Evolutionary conservation across 1,140 invertebrate genomes (phyloP).

Genomic region (Aphelinus certus): DNA sequence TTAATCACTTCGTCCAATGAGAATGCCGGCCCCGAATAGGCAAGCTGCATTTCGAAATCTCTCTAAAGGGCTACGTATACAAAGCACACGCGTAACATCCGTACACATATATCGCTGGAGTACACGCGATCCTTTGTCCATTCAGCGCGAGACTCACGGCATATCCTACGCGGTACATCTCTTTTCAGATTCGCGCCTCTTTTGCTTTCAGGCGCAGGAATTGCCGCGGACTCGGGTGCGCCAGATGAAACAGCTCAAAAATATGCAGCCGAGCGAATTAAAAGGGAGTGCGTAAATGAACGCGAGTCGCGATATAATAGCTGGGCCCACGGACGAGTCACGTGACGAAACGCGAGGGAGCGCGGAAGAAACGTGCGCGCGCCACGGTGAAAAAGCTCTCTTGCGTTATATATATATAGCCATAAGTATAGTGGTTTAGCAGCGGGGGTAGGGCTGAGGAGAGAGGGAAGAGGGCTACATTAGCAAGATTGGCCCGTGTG

Average conservation of each 20-base stretch:
- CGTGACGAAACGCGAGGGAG: slow-evolving; percentile 17
- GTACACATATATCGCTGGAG: not conserved
- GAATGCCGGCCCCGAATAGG: no score
- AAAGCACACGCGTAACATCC: not conserved
- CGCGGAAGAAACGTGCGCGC: not conserved
- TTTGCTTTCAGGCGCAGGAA: slow-evolving; percentile 26
- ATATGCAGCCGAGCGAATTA: not conserved
- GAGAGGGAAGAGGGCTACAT: slow-evolving; percentile 55
- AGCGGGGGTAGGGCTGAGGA: slow-evolving; percentile 47
- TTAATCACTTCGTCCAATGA: no score
- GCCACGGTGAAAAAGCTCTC: not conserved
- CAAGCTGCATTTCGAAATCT: no score
- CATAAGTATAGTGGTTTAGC: slow-evolving; percentile 52
- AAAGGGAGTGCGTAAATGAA: slow-evolving; percentile 25
- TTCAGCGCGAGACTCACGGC: slow-evolving; percentile 50
- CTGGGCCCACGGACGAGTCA: slow-evolving; percentile 6
- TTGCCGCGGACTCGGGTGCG: not conserved
- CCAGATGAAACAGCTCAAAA: no score
- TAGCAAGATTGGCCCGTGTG: slow-evolving; percentile 58
- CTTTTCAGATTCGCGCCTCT: slow-evolving; percentile 53
- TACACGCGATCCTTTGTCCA: slow-evolving; percentile 50
- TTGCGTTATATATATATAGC: not conserved
- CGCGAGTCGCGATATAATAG: slow-evolving; percentile 21
- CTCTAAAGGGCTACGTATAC: no score
- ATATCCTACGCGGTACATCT: slow-evolving; percentile 44